Base-by-base conservation (phyloP, 1,140 invertebrate species). In the Drosophila sproati region DNA sequence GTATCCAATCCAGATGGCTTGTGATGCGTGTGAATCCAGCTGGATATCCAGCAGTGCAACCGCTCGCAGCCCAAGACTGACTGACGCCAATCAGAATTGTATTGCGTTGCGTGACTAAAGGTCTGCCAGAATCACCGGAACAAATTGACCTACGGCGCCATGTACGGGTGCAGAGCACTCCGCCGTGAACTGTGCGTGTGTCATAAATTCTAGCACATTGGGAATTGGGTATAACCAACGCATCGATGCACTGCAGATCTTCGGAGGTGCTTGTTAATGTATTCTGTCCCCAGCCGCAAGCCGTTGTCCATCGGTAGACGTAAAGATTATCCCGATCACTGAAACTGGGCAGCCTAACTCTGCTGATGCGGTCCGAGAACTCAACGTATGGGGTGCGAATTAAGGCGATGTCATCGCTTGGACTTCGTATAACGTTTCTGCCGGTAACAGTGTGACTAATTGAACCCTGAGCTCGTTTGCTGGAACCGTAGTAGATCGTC, bases 401-500 rank as follows among this genome's bases (percentile, higher is more conserved):
- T 7, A 87, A 31, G 0, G 83, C 82, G 10, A 87, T 87, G n/a
- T 87, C 82, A 41, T 83, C 55, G 2, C 56, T 72, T 20, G 66
- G 59, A 20, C 64, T 70, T 41, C 83, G 88, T 0, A 77, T 54
- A 10, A 79, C 76, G 29, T 80, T 77, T 5, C 57, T 61, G 54
- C 74, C 82, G 4, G 31, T 28, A 2, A 87, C 82, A 2, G 61
- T 77, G 20, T 83, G 77, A 8, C 35, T 47, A 2, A 68, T 43
- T 12, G 29, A 12, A 6, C 80, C 77, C n/a, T 71, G 68, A 7
- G 60, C 76, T 0, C 50, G 72, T 0, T 47, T 48, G 2, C 80
- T 77, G 0, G 80, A 80, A 1, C 83, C 83, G 12, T 88, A 88
- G 60, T 95, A 93, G 2, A 87, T 74, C 41, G 64, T 75, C n/a